These are phyloP conservation scores for Drosophila pachea DNA, from an alignment of 1,140 invertebrate species.

Conservation along the genomic window DNA sequence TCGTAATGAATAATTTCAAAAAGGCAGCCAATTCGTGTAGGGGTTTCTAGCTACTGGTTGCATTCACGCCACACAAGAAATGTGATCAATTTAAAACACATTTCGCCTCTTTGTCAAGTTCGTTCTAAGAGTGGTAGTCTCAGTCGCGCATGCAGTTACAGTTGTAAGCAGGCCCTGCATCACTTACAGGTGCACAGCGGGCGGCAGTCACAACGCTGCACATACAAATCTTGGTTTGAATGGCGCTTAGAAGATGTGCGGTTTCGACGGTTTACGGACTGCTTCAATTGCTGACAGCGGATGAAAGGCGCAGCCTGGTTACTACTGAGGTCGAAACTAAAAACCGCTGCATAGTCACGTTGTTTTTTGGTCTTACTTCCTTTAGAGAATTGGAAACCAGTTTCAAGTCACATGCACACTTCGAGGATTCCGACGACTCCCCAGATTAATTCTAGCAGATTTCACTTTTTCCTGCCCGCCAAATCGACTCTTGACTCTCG, in stretches of 20 bases:
- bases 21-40: slow-evolving; percentile 38
- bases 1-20: slow-evolving; percentile 42
- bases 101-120: slow-evolving; percentile 56
- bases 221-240: slow-evolving; percentile 60
- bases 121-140: slow-evolving; percentile 31
- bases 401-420: slow-evolving; percentile 49
- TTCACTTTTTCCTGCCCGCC: slow-evolving; percentile 60
- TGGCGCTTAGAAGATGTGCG: neutral
- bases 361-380: slow-evolving; percentile 46
- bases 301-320: slow-evolving; percentile 61
- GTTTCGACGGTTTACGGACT: slow-evolving; percentile 37
- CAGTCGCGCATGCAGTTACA: neutral
- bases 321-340: slow-evolving; percentile 30
- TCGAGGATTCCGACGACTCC: slow-evolving; percentile 60
- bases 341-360: slow-evolving; percentile 32
- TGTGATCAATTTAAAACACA: slow-evolving; percentile 76
- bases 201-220: slow-evolving; percentile 74
- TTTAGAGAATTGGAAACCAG: slow-evolving; percentile 66
- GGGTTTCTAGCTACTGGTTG: slow-evolving; percentile 58
- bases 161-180: slow-evolving; percentile 1
- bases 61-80: slow-evolving; percentile 59
- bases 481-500: slow-evolving; percentile 41
- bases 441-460: slow-evolving; percentile 77
- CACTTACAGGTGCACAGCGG: slow-evolving; percentile 71
- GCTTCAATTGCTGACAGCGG: slow-evolving; percentile 75